Conservation (phyloP, 2,113 vertebrate species). For the Cromileptes altivelis region DNA sequence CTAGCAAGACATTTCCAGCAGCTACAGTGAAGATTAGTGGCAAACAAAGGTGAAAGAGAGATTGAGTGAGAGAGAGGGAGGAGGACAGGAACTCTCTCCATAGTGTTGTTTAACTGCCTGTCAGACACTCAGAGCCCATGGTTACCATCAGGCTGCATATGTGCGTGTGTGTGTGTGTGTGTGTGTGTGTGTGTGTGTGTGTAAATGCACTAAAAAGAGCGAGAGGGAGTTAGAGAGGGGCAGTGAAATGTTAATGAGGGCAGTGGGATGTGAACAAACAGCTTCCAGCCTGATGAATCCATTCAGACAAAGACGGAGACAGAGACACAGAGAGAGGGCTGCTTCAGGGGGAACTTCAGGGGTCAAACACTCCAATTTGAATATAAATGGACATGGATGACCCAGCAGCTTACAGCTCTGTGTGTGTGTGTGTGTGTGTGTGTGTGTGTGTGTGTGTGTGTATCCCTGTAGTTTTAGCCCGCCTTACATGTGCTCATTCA, state of each 20-base stretch:
- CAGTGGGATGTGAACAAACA: constrained; percentile 72
- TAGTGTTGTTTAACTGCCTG: constrained; percentile 34
- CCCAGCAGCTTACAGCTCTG: constrained; percentile 16
- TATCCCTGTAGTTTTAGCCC: not conserved
- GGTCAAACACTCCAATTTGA: constrained; percentile 56
- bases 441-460: constrained; percentile 1
- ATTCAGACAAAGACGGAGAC: constrained; percentile 56
- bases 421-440: not conserved
- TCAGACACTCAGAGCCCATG: constrained; percentile 39
- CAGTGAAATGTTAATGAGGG: constrained; percentile 79
- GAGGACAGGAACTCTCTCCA: constrained; percentile 6
- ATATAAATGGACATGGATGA: constrained; percentile 58
- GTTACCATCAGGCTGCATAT: constrained; percentile 28
- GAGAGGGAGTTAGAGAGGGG: constrained; percentile 20
- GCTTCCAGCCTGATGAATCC: constrained; percentile 75
- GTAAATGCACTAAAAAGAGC: constrained; percentile 32
- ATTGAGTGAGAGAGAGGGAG: not conserved
- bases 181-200: constrained; percentile 22
- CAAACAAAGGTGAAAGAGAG: not conserved
- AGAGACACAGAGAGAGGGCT: constrained; percentile 22
- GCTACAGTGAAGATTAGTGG: not conserved
- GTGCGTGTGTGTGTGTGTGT: constrained; percentile 15
- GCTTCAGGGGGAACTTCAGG: constrained; percentile 34
- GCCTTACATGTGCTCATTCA: constrained; percentile 2
- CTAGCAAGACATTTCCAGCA: not conserved